Evolutionary conservation across 2,888 invertebrate species (phyloP), one percentile per base, ranked within the genome.

Genomic region (Ellobium chinense): DNA sequence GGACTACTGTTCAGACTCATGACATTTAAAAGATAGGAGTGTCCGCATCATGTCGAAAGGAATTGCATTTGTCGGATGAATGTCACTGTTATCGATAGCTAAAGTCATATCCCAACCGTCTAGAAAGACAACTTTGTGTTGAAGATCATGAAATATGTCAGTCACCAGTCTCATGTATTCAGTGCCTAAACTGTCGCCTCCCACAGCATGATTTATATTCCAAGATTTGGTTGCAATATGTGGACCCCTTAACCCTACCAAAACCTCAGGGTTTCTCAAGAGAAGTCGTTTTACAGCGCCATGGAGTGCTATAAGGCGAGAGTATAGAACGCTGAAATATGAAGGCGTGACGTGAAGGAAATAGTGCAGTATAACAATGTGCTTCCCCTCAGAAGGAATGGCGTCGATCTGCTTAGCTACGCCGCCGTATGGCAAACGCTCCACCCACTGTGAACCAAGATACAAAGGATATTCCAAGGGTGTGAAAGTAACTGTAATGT

Each of bases 51-150:
- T 18, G 14, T 69, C 62, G 9, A 24, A 1, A 0, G 78, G 69
- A 2, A 78, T 63, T 18, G 1, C 34, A 2, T 62, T 12, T n/a
- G 4, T 39, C 0, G 78, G 78, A 34, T 78, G 78, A n/a, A 46
- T 36, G 0, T 0, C 31, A 4, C 46, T 1, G 36, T 78, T 78
- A 37, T 70, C 78, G n/a, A 78, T n/a, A 36, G 70, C 78, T 31
- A 54, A 27, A 0, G 78, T 70, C 78, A 70, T 78, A 27, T 70
- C 78, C 78, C 78, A 78, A 34, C 78, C 78, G 34, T 78, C 70
- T 39, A 78, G 63, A n/a, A 68, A 63, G 18, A 78, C 27, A 21
- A 78, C 63, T 54, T 34, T 37, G 34, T 70, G 36, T 34, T 24
- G 46, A 18, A 78, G 31, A 14, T 39, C 70, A 12, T 0, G n/a